Percentiles rank a stretch among this genome's conserved stretches.
phyloP scores from a whole-genome alignment of 1,140 invertebrate genomes.

The Brachionus manjavacas region DNA sequence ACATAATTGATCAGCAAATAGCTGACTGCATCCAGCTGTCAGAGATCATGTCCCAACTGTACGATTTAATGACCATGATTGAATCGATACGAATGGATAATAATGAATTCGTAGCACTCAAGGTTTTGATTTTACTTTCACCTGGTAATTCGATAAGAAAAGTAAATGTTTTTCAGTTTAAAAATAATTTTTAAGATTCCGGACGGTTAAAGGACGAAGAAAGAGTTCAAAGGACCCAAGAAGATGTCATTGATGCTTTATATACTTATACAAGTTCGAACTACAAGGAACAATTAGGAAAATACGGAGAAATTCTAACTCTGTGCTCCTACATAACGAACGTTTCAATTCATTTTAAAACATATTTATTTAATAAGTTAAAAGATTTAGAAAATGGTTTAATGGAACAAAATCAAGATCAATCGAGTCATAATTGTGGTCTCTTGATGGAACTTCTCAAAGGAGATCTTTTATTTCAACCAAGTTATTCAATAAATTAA shows the following conservation, averaged over 20 bases:
- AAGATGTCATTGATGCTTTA: slow-evolving; percentile 82
- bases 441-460: slow-evolving; percentile 86
- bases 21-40: slow-evolving; percentile 56
- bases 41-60: slow-evolving; percentile 52
- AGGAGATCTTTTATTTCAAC: slow-evolving; percentile 51
- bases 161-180: neutral
- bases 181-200: slow-evolving; percentile 65
- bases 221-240: slow-evolving; percentile 83
- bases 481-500: slow-evolving; percentile 31
- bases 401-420: slow-evolving; percentile 69
- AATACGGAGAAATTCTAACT: slow-evolving; percentile 86
- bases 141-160: slow-evolving; percentile 66
- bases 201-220: slow-evolving; percentile 83
- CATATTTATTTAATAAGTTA: slow-evolving; percentile 58
- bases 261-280: slow-evolving; percentile 83
- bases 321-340: slow-evolving; percentile 86
- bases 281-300: slow-evolving; percentile 83
- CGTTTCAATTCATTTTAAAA: slow-evolving; percentile 84
- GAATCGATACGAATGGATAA: slow-evolving; percentile 88
- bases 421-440: slow-evolving; percentile 65
- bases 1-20: slow-evolving; percentile 66
- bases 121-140: slow-evolving; percentile 81
- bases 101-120: slow-evolving; percentile 93
- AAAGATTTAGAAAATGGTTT: slow-evolving; percentile 62
- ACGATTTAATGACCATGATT: slow-evolving; percentile 85